Evolutionary conservation across 1,140 invertebrate species (phyloP).

Genomic region (Mya arenaria): DNA sequence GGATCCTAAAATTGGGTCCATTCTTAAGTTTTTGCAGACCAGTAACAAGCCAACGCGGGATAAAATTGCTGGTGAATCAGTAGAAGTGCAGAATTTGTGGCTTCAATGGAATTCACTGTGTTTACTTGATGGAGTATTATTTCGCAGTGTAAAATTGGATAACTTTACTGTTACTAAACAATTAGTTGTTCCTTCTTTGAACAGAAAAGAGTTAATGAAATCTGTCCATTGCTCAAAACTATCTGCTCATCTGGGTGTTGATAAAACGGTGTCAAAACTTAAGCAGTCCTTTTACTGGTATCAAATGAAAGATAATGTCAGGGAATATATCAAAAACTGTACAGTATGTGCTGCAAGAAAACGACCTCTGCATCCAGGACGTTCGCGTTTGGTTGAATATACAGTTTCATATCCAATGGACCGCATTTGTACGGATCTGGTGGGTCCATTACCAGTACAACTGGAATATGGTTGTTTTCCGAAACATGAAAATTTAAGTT

Average conservation of each 20-base stretch:
- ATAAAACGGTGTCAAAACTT: constrained; percentile 15
- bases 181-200: background rate
- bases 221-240: background rate
- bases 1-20: constrained; percentile 11
- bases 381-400: constrained; percentile 2
- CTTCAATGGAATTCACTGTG: background rate
- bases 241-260: background rate
- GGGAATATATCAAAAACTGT: constrained; percentile 4
- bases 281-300: constrained; percentile 26
- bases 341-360: background rate
- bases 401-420: constrained; percentile 21
- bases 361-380: background rate
- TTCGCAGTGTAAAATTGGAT: background rate
- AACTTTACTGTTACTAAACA: background rate
- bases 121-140: background rate
- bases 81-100: constrained; percentile 7
- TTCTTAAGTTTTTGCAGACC: background rate
- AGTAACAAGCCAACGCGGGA: background rate
- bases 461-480: background rate
- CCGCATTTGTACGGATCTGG: constrained; percentile 16
- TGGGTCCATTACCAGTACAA: background rate
- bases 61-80: constrained; percentile 12
- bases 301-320: constrained; percentile 17
- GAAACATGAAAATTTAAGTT: background rate
- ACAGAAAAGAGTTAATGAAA: background rate